phyloP scores from a whole-genome alignment of 2,888 invertebrate species.

The Acanthococcus lagerstroemiae region DNA sequence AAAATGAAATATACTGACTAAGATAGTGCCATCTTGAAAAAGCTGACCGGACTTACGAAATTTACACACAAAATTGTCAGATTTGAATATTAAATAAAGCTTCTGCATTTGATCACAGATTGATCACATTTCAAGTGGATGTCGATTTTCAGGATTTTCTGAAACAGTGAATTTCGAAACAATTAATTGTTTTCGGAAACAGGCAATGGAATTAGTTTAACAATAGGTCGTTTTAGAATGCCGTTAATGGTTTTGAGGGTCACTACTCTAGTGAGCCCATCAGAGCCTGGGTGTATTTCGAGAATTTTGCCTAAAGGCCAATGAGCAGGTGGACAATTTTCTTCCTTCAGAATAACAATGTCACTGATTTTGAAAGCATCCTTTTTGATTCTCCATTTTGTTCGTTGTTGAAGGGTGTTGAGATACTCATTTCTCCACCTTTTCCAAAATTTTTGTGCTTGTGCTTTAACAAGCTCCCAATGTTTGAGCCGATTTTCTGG shows the following conservation, averaged over 20 bases:
- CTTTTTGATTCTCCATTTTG: constrained; percentile 36
- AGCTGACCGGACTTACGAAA: too few species aligned
- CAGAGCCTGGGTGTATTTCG: constrained; percentile 36
- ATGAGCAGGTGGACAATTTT: constrained; percentile 34
- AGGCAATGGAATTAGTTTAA: background rate
- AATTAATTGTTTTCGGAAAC: too few species aligned
- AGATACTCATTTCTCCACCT: constrained; percentile 38
- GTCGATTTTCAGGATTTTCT: too few species aligned
- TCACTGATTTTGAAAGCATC: constrained; percentile 33
- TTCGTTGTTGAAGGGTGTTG: constrained; percentile 35
- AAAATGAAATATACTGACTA: too few species aligned
- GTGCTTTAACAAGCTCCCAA: constrained; percentile 35
- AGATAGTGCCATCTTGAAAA: too few species aligned
- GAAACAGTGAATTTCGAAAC: too few species aligned
- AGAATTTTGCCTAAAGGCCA: constrained; percentile 37
- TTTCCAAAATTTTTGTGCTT: constrained; percentile 38
- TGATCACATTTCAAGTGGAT: too few species aligned
- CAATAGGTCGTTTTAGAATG: constrained; percentile 33
- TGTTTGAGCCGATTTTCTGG: constrained; percentile 35
- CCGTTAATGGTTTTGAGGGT: constrained; percentile 35
- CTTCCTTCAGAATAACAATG: constrained; percentile 37
- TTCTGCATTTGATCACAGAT: too few species aligned
- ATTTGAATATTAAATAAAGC: too few species aligned
- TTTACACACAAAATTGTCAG: too few species aligned
- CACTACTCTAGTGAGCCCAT: constrained; percentile 37